Conservation (phyloP, 1,140 invertebrate species). For the Drosophila gunungcola region DNA sequence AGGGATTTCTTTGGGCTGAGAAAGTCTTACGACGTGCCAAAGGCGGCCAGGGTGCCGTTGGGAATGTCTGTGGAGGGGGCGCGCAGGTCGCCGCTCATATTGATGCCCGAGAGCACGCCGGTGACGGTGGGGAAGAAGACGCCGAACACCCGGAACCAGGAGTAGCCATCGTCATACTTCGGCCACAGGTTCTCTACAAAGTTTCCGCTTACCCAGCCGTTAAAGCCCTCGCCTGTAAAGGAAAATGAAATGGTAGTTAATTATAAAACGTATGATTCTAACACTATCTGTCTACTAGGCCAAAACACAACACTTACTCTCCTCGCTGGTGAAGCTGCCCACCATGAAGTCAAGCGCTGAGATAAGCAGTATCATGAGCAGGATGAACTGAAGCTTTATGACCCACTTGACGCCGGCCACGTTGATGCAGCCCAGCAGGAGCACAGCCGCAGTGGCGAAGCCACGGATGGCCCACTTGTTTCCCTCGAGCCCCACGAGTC, state of each 20-base stretch:
- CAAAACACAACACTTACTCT: slow-evolving; percentile 85
- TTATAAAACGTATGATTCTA: too few relatives aligned
- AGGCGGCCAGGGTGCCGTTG: slow-evolving; percentile 95
- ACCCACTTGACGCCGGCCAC: slow-evolving; percentile 97
- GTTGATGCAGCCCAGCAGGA: slow-evolving; percentile 94
- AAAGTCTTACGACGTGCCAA: slow-evolving; percentile 90
- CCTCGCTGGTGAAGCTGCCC: slow-evolving; percentile 91
- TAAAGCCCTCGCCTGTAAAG: slow-evolving; percentile 90
- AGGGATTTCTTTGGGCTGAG: neutral
- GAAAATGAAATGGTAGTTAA: neutral
- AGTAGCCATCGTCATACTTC: slow-evolving; percentile 91
- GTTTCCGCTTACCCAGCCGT: slow-evolving; percentile 92
- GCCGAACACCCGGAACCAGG: slow-evolving; percentile 96
- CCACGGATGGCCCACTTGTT: slow-evolving; percentile 91
- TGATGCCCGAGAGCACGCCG: slow-evolving; percentile 97
- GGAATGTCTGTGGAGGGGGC: slow-evolving; percentile 97
- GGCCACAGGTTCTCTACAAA: slow-evolving; percentile 94
- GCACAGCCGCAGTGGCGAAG: slow-evolving; percentile 92
- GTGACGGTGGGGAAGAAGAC: slow-evolving; percentile 98
- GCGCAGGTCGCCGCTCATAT: slow-evolving; percentile 98
- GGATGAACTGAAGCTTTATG: slow-evolving; percentile 94
- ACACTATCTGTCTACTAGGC: too few relatives aligned
- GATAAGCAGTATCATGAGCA: slow-evolving; percentile 92
- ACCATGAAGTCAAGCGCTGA: slow-evolving; percentile 95
- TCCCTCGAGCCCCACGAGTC: slow-evolving; percentile 90